These are phyloP conservation scores for Pseudorhombus dupliciocellatus DNA, from an alignment of 2,113 vertebrate species.

Conservation along the genomic window DNA sequence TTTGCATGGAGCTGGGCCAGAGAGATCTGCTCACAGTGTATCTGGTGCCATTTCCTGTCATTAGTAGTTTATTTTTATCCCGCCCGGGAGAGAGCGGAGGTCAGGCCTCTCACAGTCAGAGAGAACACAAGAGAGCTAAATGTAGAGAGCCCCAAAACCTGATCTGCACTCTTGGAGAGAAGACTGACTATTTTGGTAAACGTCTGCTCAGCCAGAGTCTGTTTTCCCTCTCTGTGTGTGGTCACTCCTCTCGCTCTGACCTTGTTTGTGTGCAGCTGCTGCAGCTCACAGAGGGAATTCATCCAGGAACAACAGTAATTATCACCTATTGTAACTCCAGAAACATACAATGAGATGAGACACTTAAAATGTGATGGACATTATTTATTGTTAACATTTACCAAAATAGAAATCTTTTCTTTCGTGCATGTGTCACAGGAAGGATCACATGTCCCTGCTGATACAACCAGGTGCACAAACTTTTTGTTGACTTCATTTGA, in stretches of 20 bases:
- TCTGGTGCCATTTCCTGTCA: constrained; percentile 51
- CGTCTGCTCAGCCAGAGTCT: constrained; percentile 26
- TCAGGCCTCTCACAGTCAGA: constrained; percentile 44
- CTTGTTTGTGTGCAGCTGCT: constrained; percentile 58
- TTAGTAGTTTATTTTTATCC: constrained; percentile 57
- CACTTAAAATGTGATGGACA: constrained; percentile 28
- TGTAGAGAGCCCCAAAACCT: constrained; percentile 58
- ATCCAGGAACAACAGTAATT: background rate
- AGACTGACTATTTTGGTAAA: constrained; percentile 63
- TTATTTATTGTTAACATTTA: constrained; percentile 41
- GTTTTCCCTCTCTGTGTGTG: constrained; percentile 47
- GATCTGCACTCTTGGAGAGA: constrained; percentile 57
- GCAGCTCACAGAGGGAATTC: constrained; percentile 39
- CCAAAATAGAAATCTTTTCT: no score
- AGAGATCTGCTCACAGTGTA: constrained; percentile 1
- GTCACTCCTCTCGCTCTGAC: constrained; percentile 45
- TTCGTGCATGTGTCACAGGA: no score
- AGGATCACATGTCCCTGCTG: constrained; percentile 1
- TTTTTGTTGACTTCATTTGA: background rate
- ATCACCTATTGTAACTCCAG: constrained; percentile 30
- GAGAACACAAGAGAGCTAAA: constrained; percentile 51
- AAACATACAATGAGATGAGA: constrained; percentile 7
- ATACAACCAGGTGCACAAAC: background rate
- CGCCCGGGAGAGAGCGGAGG: constrained; percentile 20
- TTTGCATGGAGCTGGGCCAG: background rate